Evolutionary conservation across 2,797 vertebrate genomes (phyloP).

Genomic region (Falco berigora): DNA sequence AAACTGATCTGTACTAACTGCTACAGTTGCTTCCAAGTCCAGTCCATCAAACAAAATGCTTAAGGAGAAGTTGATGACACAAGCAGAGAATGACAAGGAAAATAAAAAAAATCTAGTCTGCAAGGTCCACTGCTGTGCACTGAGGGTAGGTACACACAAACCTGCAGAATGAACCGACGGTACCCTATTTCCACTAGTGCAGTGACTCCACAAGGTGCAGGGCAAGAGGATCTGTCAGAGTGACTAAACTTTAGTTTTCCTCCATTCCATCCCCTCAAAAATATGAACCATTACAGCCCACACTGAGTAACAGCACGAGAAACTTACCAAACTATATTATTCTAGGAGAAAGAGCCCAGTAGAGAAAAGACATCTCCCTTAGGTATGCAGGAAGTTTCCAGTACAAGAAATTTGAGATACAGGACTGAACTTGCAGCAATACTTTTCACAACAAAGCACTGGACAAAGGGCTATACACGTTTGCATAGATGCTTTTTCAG

Average conservation of each 20-base stretch:
- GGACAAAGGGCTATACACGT: neutral
- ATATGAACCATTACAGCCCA: neutral
- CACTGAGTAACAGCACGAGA: neutral
- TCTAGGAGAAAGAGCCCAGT: neutral
- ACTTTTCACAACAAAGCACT: neutral
- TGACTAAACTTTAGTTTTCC: neutral
- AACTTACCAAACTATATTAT: neutral
- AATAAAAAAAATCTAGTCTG: neutral
- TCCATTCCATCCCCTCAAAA: neutral
- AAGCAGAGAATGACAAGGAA: neutral
- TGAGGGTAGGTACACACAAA: neutral
- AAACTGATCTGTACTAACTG: neutral
- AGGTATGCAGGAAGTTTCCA: neutral
- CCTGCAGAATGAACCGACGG: neutral
- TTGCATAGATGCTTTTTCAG: slow-evolving; percentile 41
- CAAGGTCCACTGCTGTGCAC: neutral
- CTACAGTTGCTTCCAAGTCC: neutral
- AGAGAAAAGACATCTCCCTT: neutral
- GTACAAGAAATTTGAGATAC: neutral
- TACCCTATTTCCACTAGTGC: neutral
- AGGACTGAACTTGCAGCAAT: neutral
- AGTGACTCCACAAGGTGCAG: neutral
- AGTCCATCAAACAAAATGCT: neutral
- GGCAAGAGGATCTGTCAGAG: neutral
- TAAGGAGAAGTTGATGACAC: neutral